Base-by-base conservation (phyloP, 2,888 invertebrate species). In the Rhaphigaster nebulosa region DNA sequence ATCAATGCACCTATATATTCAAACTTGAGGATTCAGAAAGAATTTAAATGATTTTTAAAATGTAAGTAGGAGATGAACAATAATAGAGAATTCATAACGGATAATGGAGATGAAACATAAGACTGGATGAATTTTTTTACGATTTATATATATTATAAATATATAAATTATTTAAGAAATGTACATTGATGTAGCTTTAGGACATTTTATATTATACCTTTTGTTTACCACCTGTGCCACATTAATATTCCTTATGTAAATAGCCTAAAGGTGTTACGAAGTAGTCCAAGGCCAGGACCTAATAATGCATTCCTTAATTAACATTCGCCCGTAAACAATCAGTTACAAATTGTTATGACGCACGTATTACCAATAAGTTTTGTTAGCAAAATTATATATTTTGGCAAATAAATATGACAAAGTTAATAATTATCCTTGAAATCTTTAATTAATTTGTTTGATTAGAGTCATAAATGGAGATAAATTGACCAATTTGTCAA, bases 311-410 rank as follows among this genome's bases (percentile, higher is more conserved):
- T 84, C 41, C 1, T 45, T 84, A 45, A 76, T 76, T 76, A 76
- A 76, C 70, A 76, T 76, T 76, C 34, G 70, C 70, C 70, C 70
- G 20, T 76, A 76, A 76, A 76, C 70, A 76, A 76, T 76, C 70
- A 38, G 6, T 76, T 38, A 38, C 70, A 76, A 76, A 76, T 76
- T 76, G 38, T 76, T 76, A 76, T 76, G 70, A 76, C 70, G 70
- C 70, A 38, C 23, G 8, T 23, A 76, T 6, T 2, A 65, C 13
- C 60, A 65, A 34, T 38, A 76, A 6, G 1, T 38, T 38, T 76
- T 76, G 38, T 76, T 20, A 38, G 20, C 38, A 12, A 76, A 34
- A 76, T 76, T 76, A 76, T 76, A 76, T 76, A 38, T 76, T 76
- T 76, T 76, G 38, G 34, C 23, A 20, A 34, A 6, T 2, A 23